These are phyloP conservation scores for Connochaetes taurinus DNA, from an alignment of 2,113 vertebrate species.

Conservation along the genomic window DNA sequence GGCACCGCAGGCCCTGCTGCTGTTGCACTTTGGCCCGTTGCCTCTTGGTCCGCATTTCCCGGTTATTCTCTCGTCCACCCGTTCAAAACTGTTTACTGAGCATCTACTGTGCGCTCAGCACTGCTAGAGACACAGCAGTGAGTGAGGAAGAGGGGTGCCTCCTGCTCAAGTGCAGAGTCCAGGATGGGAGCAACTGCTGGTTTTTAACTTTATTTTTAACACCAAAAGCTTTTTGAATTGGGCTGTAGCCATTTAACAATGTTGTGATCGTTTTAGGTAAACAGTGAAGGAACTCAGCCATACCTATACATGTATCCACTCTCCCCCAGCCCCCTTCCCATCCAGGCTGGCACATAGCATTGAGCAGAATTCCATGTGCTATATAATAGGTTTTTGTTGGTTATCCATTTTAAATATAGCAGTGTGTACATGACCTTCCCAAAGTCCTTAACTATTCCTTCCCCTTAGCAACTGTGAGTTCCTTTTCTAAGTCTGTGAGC, in stretches of 20 bases:
- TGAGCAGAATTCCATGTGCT: background rate
- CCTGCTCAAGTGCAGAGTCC: background rate
- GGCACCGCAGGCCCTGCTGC: accelerated
- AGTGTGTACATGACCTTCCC: background rate
- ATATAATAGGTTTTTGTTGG: background rate
- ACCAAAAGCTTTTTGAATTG: background rate
- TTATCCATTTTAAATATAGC: background rate
- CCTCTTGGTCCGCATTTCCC: background rate
- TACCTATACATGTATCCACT: background rate
- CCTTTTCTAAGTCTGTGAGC: background rate
- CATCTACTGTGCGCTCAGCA: background rate
- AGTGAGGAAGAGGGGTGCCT: background rate
- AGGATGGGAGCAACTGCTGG: background rate
- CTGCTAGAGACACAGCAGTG: background rate
- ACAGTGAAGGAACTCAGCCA: background rate
- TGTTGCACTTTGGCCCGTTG: background rate
- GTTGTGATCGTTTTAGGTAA: background rate
- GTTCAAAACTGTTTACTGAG: background rate
- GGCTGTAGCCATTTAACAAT: background rate
- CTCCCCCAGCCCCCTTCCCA: background rate
- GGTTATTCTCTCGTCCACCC: background rate
- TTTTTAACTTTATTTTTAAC: background rate
- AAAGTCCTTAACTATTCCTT: background rate
- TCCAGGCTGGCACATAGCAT: background rate
- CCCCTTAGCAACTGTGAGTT: background rate